phyloP scores from a whole-genome alignment of 2,113 vertebrate species.

The Otus sunia region DNA sequence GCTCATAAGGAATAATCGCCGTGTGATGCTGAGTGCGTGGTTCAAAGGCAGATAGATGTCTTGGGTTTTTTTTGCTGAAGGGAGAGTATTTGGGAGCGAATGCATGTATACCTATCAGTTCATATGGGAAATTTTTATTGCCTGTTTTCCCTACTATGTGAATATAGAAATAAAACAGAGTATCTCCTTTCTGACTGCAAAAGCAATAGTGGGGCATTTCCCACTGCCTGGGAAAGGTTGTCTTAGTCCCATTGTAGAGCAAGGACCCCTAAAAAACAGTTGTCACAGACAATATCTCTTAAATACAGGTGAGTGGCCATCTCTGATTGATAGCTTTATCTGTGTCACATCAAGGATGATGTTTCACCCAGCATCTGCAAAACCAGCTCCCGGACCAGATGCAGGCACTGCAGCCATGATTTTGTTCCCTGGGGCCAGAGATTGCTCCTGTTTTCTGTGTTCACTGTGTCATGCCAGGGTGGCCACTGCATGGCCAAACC shows the following conservation, averaged over 20 bases:
- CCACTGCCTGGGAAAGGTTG: background rate
- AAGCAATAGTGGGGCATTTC: background rate
- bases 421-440: background rate
- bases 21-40: background rate
- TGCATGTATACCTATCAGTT: accelerated
- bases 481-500: background rate
- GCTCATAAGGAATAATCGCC: background rate
- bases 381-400: background rate
- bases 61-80: background rate
- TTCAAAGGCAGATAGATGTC: background rate
- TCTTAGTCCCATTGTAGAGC: background rate
- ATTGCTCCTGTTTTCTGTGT: background rate
- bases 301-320: background rate
- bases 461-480: background rate
- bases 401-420: background rate
- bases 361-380: background rate
- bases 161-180: background rate
- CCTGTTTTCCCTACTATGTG: background rate
- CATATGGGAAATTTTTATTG: background rate
- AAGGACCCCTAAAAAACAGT: background rate
- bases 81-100: background rate
- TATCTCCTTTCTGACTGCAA: background rate
- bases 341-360: background rate
- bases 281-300: background rate
- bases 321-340: background rate